Conservation (phyloP, 2,888 invertebrate genomes). For the Sepioteuthis lessoniana region DNA sequence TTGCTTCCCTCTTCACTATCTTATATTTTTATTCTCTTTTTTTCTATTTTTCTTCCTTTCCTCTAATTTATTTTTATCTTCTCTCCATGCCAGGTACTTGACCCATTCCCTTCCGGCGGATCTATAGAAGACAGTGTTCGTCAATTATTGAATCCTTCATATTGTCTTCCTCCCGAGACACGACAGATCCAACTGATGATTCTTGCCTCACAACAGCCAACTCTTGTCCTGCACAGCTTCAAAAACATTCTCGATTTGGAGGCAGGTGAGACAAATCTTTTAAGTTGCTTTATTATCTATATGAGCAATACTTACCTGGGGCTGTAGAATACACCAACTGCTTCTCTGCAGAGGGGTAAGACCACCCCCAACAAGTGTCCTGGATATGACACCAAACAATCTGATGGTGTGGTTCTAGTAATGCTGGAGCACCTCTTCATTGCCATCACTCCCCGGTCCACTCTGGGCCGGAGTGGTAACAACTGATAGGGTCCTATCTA, state of each 20-base stretch:
- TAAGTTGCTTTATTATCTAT: no score
- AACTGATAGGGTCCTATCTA: no score
- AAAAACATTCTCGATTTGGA: not conserved
- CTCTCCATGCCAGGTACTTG: conserved; percentile 4
- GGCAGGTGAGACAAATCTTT: not conserved
- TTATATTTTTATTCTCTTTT: not conserved
- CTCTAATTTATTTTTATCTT: no score
- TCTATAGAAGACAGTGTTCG: conserved; percentile 4
- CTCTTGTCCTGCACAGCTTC: not conserved
- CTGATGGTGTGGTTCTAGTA: no score
- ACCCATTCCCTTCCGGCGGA: not conserved
- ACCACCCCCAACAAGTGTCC: no score
- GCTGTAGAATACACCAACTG: no score
- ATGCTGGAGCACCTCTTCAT: no score
- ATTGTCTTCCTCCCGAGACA: conserved; percentile 34
- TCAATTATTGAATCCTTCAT: conserved; percentile 37
- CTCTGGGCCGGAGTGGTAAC: no score
- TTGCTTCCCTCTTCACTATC: not conserved
- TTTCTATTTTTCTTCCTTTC: not conserved
- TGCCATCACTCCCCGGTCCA: no score
- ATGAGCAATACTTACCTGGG: no score
- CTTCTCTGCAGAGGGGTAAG: no score
- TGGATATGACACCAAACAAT: no score
- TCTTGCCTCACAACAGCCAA: conserved; percentile 25
- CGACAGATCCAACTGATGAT: conserved; percentile 44